Evolutionary conservation across 2,113 vertebrate genomes (phyloP), one percentile per base, ranked within the genome.

Genomic region (Probosciger aterrimus): DNA sequence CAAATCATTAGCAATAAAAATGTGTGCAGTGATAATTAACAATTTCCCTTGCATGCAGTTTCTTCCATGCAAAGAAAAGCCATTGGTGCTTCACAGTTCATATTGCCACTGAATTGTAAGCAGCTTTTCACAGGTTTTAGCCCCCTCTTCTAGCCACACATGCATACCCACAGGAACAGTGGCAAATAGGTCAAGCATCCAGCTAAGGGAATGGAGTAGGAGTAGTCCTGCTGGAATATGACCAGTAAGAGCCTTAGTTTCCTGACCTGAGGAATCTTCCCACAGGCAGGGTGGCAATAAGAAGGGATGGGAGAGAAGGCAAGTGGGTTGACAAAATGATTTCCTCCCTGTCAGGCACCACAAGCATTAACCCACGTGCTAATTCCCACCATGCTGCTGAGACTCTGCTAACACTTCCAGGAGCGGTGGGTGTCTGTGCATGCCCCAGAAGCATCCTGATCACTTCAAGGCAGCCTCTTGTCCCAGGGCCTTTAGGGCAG

Each of bases 1-100:
- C 93, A 89, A 84, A 96, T 53, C 77, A 35, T 86, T 49, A 89
- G 77, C 62, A 87, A 86, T 52, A 60, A 57, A 81, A 92, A 86
- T 15, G 80, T 31, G 39, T 81, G 64, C 50, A 28, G 30, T 4
- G 78, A 30, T 88, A 90, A 95, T 94, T 74, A 91, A 82, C 46
- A 5, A 69, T 46, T 82, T 53, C 80, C 88, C 31, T n/a, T 24
- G 30, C 57, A 11, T 8, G 11, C 20, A 20, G 39, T 6, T 86
- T 68, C 73, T 68, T 57, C 44, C 6, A 7, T 11, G 43, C 52
- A 57, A 52, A 74, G 43, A 52, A 65, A 78, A 93, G 11, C 28
- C 37, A 50, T 3, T 28, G 50, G 68, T 64, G 33, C n/a, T 52
- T 20, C 69, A 64, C 30, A 41, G 5, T 23, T 88, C 57, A 24